Evolutionary conservation across 2,113 vertebrate species (phyloP), one percentile per base, ranked within the genome.

Genomic region (Onychostoma macrolepis): DNA sequence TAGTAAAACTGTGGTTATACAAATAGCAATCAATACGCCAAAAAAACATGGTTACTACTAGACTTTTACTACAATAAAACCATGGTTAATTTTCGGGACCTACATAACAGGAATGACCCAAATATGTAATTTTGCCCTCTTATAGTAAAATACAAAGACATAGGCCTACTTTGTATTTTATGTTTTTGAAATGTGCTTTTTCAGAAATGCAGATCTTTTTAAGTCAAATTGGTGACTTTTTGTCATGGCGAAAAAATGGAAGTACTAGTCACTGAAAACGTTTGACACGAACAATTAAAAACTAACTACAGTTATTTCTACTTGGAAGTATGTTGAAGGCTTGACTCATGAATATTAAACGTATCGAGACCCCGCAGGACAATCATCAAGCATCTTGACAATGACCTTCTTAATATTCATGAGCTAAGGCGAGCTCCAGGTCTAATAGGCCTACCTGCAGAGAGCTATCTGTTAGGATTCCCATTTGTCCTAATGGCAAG

Each of bases 401-500:
- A 67, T 67, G 63, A 19, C 28, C 65, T 69, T 69, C 7, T 69
- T 69, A 69, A 69, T 69, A 69, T 69, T 36, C 67, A 69, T 69
- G 17, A 69, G 67, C 67, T 69, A 36, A 19, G 67, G 65, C 15
- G 30, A 69, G 15, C 30, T 33, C 65, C 15, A 67, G 17, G 15
- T 33, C 65, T 69, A 19, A 33, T 33, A 58, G 56, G 8, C 2
- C 7, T 58, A 36, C 17, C 67, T 69, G 30, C 15, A 36, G 30
- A 36, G 67, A 21, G 63, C 63, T 67, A 67, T 67, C 63, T 30
- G 26, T 69, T 58, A 33, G 30, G 28, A 69, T 69, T 69, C 65
- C 15, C 6, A 36, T 33, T 4, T 17, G 30, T 33, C 15, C 17
- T 12, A 69, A 33, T 36, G 17, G 30, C 67, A 33, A 10, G 56